Evolutionary conservation across 2,113 vertebrate genomes (phyloP).

Genomic region (Rhinolophus ferrumequinum): DNA sequence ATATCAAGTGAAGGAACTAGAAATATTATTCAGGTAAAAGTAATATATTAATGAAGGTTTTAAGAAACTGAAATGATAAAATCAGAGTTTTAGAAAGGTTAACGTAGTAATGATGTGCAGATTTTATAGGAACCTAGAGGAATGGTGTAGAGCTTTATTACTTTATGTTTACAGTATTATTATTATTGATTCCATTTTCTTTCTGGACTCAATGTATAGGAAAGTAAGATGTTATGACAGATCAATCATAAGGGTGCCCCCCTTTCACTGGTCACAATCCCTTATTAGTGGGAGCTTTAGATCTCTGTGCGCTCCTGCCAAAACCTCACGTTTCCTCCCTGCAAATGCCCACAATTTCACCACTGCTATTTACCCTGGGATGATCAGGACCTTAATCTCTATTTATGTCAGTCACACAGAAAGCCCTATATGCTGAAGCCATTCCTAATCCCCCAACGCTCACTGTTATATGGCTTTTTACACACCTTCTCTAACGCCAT

Average conservation of each 20-base stretch:
- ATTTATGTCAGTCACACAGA: background rate
- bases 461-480: background rate
- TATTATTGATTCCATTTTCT: background rate
- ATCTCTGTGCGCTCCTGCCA: background rate
- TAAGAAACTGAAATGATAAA: background rate
- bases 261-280: background rate
- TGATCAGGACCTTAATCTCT: background rate
- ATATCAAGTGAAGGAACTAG: background rate
- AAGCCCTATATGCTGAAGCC: background rate
- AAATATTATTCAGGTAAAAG: background rate
- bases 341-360: background rate
- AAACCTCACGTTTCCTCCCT: background rate
- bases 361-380: background rate
- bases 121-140: background rate
- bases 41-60: background rate
- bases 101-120: background rate
- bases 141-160: background rate
- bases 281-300: background rate
- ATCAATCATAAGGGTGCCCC: background rate
- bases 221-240: background rate
- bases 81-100: background rate
- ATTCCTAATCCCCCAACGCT: background rate
- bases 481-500: background rate
- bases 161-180: background rate
- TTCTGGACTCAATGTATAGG: background rate